These are phyloP conservation scores for Aplidium turbinatum DNA, from an alignment of 23 tunicate genomes.

Conservation along the genomic window DNA sequence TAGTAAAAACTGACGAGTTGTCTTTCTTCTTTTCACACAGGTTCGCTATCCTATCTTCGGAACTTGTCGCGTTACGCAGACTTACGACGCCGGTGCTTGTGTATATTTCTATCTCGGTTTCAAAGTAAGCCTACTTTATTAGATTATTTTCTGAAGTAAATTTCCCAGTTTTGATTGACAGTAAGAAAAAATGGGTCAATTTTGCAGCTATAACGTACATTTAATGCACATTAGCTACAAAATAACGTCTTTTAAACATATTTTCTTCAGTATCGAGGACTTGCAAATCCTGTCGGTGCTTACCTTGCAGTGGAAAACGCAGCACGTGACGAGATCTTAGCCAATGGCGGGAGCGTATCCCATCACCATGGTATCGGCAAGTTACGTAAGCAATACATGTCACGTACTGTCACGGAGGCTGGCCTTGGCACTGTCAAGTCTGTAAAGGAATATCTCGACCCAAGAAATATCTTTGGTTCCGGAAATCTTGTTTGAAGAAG, in stretches of 20 bases:
- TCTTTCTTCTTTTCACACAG: conserved; percentile 28
- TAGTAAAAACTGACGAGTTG: no score
- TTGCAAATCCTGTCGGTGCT: conserved; percentile 63
- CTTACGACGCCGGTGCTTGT: conserved; percentile 96
- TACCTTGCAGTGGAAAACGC: conserved; percentile 82
- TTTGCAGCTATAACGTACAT: not conserved
- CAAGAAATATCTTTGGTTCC: conserved; percentile 81
- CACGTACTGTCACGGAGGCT: conserved; percentile 57
- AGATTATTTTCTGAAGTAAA: no score
- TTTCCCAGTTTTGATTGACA: no score
- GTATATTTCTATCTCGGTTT: conserved; percentile 88
- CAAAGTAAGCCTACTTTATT: no score
- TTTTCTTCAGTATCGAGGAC: conserved; percentile 68
- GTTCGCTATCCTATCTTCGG: conserved; percentile 66
- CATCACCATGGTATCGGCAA: conserved; percentile 96
- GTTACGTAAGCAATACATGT: conserved; percentile 81
- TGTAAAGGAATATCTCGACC: conserved; percentile 87
- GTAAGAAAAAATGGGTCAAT: no score
- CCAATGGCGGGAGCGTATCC: conserved; percentile 84
- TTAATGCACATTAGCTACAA: not conserved
- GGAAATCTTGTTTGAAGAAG: conserved; percentile 72
- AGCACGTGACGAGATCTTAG: conserved; percentile 84
- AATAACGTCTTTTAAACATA: not conserved
- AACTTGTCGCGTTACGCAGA: conserved; percentile 91
- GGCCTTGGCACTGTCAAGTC: conserved; percentile 63